Evolutionary conservation across 2,888 invertebrate genomes (phyloP), one percentile per base, ranked within the genome.

Genomic region (Rapana venosa): DNA sequence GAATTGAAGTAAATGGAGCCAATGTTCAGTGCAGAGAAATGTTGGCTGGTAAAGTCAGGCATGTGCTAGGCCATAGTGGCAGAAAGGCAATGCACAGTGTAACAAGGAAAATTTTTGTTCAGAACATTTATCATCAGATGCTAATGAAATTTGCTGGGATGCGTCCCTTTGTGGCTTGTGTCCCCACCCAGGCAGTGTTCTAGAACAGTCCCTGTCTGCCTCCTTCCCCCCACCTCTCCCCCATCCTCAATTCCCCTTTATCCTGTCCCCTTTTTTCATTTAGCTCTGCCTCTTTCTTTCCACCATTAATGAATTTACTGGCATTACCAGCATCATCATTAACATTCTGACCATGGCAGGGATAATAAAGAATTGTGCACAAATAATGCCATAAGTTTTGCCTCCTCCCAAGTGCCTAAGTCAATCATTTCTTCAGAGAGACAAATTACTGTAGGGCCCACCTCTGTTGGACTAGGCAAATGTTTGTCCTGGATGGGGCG

Each of bases 1-100:
- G 87, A 86, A 90, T 89, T 90, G 90, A 88, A 89, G 89, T 90
- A 89, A 90, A 90, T 86, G 74, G 90, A 88, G 88, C 88, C 83
- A 35, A 83, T 83, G 81, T 26, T 81, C 58, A 83, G 88, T 36
- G 88, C 83, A 66, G 79, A 83, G 66, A 88, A 83, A 83, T 88
- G 88, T 83, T 81, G 88, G 81, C 88, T 88, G 88, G 79, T 88
- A 61, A 5, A 88, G 61, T 66, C 81, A 66, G 66, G 22, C 22
- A 81, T 83, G 88, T 58, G 35, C 35, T 30, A 2, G 61, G 83
- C 58, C 36, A 61, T 61, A 20, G 58, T 35, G 0, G 66, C 35
- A 58, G 88, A 81, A 79, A 84, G 58, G 81, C 70, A 70, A 66
- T 84, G 88, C 88, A 88, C 61, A 84, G 66, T 84, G 66, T 88